These are phyloP conservation scores for Sarcophaga caerulescens DNA, from an alignment of 2,888 invertebrate species.

Conservation along the genomic window DNA sequence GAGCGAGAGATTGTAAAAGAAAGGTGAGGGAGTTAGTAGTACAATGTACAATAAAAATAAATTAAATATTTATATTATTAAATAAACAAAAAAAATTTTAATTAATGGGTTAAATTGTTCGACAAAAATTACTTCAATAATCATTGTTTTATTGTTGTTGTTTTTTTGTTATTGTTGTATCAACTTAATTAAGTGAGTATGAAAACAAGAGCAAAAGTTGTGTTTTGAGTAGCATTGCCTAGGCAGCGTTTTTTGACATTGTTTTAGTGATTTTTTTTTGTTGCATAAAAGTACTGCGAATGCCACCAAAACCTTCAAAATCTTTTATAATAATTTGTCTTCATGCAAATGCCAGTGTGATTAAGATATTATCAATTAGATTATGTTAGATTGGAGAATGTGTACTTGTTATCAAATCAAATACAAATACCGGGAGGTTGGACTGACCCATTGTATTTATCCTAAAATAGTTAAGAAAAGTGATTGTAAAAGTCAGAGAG, in stretches of 20 bases:
- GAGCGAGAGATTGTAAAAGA: background rate
- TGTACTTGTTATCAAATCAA: too few species aligned
- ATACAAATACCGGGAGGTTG: too few species aligned
- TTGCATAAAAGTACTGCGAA: too few species aligned
- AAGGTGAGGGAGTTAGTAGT: background rate
- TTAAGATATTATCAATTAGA: too few species aligned
- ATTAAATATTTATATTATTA: constrained; percentile 67
- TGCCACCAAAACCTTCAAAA: too few species aligned
- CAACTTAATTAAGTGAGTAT: constrained; percentile 47
- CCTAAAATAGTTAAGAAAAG: too few species aligned
- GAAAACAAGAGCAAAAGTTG: background rate
- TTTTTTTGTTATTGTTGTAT: background rate
- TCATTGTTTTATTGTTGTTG: constrained; percentile 30
- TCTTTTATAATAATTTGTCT: too few species aligned
- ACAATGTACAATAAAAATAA: constrained; percentile 59
- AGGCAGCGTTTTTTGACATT: background rate
- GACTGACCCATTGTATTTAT: too few species aligned
- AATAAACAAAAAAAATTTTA: constrained; percentile 63
- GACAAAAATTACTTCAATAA: constrained; percentile 61
- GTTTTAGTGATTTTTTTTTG: too few species aligned
- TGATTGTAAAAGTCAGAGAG: too few species aligned
- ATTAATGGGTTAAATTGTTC: constrained; percentile 68
- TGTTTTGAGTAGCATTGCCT: background rate
- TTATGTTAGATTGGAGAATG: too few species aligned
- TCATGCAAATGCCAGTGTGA: too few species aligned